Conservation (phyloP, 2,797 vertebrate species). For the Chromobotia macracanthus region DNA sequence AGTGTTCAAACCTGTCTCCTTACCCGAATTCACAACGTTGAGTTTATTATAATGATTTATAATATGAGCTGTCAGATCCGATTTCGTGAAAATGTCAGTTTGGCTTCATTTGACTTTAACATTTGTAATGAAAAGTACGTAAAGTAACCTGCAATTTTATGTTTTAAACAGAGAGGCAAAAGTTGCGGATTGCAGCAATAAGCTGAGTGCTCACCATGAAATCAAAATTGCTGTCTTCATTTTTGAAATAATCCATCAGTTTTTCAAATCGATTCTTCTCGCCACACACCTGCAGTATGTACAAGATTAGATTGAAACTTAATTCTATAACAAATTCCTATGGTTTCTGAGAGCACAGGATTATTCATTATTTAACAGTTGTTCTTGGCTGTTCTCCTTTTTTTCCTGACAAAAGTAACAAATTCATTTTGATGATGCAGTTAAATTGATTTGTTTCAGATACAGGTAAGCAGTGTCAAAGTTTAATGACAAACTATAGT, state of each 20-base stretch:
- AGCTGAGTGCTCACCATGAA: constrained; percentile 84
- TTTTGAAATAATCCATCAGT: constrained; percentile 91
- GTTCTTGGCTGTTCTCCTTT: neutral
- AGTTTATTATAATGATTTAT: too few species aligned
- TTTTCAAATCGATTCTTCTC: constrained; percentile 92
- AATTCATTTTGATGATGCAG: neutral
- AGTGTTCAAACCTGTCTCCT: too few species aligned
- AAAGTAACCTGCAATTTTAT: too few species aligned
- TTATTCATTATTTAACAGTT: neutral
- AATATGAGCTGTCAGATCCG: too few species aligned
- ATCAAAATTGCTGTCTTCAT: constrained; percentile 90
- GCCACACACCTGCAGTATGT: constrained; percentile 81
- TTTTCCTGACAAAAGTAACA: neutral
- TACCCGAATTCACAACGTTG: too few species aligned
- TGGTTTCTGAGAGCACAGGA: neutral
- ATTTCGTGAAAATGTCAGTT: too few species aligned
- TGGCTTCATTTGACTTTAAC: too few species aligned
- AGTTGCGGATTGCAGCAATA: too few species aligned
- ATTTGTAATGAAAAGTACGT: too few species aligned
- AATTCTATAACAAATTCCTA: too few species aligned
- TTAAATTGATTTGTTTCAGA: neutral
- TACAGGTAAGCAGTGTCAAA: neutral
- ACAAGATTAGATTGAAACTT: neutral
- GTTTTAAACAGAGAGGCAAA: too few species aligned
- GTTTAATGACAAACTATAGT: neutral